Conservation (phyloP, 2,888 invertebrate genomes). For the Drosophila maculinotata region DNA sequence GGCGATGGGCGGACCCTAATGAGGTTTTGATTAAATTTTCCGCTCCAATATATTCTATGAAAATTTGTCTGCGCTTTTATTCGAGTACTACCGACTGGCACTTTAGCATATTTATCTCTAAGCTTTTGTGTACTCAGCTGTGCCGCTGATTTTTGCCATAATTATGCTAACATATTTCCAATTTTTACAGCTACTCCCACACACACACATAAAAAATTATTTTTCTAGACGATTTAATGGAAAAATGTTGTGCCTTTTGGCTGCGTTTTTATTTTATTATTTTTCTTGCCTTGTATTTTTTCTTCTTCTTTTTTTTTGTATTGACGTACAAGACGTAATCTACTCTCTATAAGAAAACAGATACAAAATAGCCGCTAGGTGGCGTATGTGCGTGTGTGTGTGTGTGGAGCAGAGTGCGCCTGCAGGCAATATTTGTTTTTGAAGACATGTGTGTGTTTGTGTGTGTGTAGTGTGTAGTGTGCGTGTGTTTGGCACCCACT, state of each 20-base stretch:
- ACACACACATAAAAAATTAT: conserved; percentile 4
- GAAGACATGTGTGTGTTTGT: not conserved
- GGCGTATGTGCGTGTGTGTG: conserved; percentile 18
- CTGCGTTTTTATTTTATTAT: not conserved
- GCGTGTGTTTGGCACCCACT: conserved; percentile 22
- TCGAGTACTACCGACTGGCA: conserved; percentile 33
- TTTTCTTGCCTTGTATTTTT: not conserved
- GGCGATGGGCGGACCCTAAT: conserved; percentile 28
- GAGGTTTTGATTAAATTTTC: conserved; percentile 75
- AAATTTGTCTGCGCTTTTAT: conserved; percentile 42
- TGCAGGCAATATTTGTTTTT: conserved; percentile 49
- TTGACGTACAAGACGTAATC: conserved; percentile 44
- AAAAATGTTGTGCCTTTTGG: conserved; percentile 15
- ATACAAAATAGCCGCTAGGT: conserved; percentile 39
- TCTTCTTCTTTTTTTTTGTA: conserved; percentile 8
- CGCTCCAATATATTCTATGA: conserved; percentile 41
- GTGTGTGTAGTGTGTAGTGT: conserved; percentile 8
- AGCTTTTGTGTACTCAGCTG: conserved; percentile 32
- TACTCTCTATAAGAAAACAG: conserved; percentile 19
- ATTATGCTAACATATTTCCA: conserved; percentile 54
- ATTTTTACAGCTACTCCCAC: conserved; percentile 17
- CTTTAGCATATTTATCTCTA: conserved; percentile 17
- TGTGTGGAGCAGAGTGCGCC: conserved; percentile 14
- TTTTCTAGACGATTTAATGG: conserved; percentile 23
- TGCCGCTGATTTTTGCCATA: conserved; percentile 26